Evolutionary conservation across 2,888 invertebrate genomes (phyloP), one percentile per base, ranked within the genome.

Genomic region (Vanessa cardui): DNA sequence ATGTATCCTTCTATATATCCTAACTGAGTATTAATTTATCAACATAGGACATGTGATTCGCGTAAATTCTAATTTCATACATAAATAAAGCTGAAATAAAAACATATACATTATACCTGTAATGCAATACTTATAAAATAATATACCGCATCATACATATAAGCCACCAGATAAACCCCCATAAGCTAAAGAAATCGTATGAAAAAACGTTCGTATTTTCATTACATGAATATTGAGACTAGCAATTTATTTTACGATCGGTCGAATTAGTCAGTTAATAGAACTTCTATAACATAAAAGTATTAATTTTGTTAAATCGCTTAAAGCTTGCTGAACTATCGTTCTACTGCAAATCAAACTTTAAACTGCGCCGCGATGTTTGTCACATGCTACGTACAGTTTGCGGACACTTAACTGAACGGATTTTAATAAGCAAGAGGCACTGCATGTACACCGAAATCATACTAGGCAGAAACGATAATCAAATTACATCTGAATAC

Each of bases 181-280:
- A 56, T 20, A 59, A 58, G 39, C 58, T 49, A 60, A 58, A 60
- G 1, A 33, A 54, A 26, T 47, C 49, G 15, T 26, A 46, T 18
- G 21, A 16, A 50, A 39, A 54, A 58, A 31, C 21, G n/a, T 46
- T 56, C 20, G 4, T 60, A 20, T 46, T 39, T 46, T 54, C 15
- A 39, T 66, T 63, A 46, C 20, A 54, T n/a, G 7, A 56, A 68
- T 66, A 66, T 89, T 91, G 91, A 92, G 91, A 92, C 91, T 91
- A 92, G 92, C 92, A 80, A 86, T 89, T 89, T 76, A 86, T 89
- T 88, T 76, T 85, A 74, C 80, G 74, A 82, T 85, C 89, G 89
- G 88, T 84, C 83, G 73, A 64, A 70, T 60, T 68, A 69, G 73
- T 76, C 76, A 75, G 70, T 73, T n/a, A 66, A 39, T 65, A 65